Base-by-base conservation (phyloP, 2,113 vertebrate genomes). In the Psephotus haematonotus region DNA sequence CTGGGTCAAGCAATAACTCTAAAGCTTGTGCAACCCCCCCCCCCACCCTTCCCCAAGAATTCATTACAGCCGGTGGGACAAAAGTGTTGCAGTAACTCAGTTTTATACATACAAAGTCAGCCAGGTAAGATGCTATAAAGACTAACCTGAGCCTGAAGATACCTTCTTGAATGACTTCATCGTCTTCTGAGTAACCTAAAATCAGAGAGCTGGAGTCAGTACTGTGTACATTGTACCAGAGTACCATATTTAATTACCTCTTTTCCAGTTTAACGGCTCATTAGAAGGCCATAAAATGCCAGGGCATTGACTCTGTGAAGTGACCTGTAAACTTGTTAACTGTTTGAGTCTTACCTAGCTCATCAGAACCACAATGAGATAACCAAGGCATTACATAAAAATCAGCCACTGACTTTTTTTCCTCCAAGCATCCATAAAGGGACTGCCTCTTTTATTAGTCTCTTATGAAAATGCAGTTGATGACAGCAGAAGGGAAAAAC, bases 71-170 rank as follows among this genome's bases (percentile, higher is more conserved):
- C 50, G 19, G 75, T 1, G 39, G 55, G 46, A 77, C 53, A 15
- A 16, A 29, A 37, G 33, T 1, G 25, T 37, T 68, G 55, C 43
- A 35, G 68, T 27, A 64, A 46, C 69, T 80, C 49, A 13, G 50
- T 50, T 69, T 50, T 11, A 88, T 0, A 86, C 44, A 83, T 9
- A 71, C 50, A 68, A 57, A 82, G 84, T 37, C 80, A 94, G 67
- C 79, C 82, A 75, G 78, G 43, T 68, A 78, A 97, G 92, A 95
- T 20, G 87, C 91, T 86, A 72, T 22, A 85, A 90, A 86, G 90
- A 98, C 98, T 98, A 96, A 98, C 98, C 98, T 98, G 98, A 97
- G 97, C 97, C 93, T 98, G 98, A 97, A 94, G 98, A 98, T 96
- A 98, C 97, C 97, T 98, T 98, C 98, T 97, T 98, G 96, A 98